phyloP scores from a whole-genome alignment of 1,140 invertebrate species.

The Pentalonia nigronervosa region DNA sequence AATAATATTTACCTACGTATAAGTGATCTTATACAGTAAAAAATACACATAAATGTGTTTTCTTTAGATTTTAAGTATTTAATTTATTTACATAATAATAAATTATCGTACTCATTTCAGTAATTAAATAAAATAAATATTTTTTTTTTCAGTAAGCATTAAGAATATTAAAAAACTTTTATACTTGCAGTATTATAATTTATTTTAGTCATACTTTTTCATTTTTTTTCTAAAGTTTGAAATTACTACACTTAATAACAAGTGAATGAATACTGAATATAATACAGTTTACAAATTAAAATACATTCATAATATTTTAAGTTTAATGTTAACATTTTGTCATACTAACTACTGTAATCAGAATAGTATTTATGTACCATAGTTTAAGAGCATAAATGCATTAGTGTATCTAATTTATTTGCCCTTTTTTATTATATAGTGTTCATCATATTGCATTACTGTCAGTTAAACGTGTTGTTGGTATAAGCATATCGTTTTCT shows the following conservation, averaged over 20 bases:
- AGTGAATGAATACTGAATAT: background rate
- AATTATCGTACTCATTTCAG: background rate
- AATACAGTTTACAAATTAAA: background rate
- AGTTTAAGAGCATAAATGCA: background rate
- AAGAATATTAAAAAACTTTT: constrained; percentile 10
- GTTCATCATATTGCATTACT: background rate
- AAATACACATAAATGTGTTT: background rate
- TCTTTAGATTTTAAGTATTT: background rate
- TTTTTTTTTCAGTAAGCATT: background rate
- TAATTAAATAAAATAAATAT: background rate
- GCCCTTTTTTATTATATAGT: background rate
- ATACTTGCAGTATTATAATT: background rate
- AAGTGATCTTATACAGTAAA: too few relatives aligned
- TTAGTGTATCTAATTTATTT: background rate
- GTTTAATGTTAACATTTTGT: background rate
- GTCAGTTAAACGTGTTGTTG: background rate
- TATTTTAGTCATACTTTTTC: background rate
- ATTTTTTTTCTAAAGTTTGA: background rate
- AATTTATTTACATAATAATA: background rate
- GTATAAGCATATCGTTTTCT: background rate
- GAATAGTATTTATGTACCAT: background rate
- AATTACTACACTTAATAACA: background rate
- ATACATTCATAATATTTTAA: background rate
- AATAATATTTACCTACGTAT: too few relatives aligned
- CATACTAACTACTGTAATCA: background rate